These are phyloP conservation scores for Hyalella azteca DNA, from an alignment of 2,888 invertebrate species.

Conservation along the genomic window DNA sequence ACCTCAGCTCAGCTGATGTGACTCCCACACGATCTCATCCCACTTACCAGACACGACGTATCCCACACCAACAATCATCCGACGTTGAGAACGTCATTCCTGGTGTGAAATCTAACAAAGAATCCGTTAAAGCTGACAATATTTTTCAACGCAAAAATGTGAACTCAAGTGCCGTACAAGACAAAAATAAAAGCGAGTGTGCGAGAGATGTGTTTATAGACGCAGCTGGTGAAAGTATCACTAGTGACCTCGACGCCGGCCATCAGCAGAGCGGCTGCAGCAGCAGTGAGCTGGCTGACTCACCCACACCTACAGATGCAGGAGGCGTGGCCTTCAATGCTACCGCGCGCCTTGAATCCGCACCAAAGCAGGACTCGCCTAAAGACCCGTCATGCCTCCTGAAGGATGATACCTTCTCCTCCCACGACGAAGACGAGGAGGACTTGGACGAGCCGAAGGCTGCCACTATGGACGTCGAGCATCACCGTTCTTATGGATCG, in stretches of 20 bases:
- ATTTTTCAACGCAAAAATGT: neutral
- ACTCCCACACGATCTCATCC: constrained; percentile 2
- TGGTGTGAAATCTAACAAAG: too few species aligned
- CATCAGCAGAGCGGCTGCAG: neutral
- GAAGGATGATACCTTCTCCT: constrained; percentile 17
- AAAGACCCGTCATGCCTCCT: constrained; percentile 8
- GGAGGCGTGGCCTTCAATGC: constrained; percentile 22
- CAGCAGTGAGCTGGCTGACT: constrained; percentile 26
- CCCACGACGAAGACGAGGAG: constrained; percentile 32
- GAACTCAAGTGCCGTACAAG: neutral
- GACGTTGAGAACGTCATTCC: too few species aligned
- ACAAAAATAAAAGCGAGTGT: neutral
- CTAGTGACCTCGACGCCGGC: constrained; percentile 15
- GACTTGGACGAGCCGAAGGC: constrained; percentile 5
- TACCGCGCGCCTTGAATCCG: neutral
- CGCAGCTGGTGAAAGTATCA: constrained; percentile 12
- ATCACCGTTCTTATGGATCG: neutral
- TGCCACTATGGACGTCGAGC: constrained; percentile 48
- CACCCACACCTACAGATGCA: constrained; percentile 21
- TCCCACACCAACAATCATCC: too few species aligned
- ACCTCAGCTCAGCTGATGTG: neutral
- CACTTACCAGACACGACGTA: neutral
- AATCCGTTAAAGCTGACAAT: too few species aligned
- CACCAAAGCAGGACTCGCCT: neutral
- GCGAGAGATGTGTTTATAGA: neutral